Percentiles rank a stretch among this genome's conserved stretches.
Evolutionary conservation across 2,888 invertebrate species (phyloP).

Genomic region (Lochmaea capreae): DNA sequence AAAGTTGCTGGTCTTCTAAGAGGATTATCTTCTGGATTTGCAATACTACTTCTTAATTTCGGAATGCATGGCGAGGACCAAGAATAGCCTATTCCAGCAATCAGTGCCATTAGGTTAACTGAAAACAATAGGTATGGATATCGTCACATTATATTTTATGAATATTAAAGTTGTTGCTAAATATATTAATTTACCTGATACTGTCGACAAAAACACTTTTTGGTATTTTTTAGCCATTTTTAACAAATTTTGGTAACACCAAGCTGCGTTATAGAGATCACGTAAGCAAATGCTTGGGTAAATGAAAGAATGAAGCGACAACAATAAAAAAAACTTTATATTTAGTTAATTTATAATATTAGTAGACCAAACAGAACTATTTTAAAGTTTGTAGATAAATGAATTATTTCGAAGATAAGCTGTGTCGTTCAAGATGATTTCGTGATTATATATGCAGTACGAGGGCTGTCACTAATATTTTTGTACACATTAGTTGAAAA

Average conservation of each 20-base stretch:
- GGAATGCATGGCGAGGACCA: constrained; percentile 54
- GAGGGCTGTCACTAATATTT: not conserved
- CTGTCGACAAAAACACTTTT: constrained; percentile 11
- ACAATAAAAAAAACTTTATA: not conserved
- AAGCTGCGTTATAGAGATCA: not conserved
- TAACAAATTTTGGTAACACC: not conserved
- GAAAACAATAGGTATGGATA: constrained; percentile 31
- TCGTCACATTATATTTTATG: too few species aligned
- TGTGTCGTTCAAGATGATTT: not conserved
- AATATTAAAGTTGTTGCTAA: too few species aligned
- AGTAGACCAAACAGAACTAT: not conserved
- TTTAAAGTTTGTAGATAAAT: not conserved
- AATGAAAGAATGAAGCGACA: too few species aligned
- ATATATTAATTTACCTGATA: constrained; percentile 12
- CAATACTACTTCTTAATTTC: constrained; percentile 44
- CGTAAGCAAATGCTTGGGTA: too few species aligned
- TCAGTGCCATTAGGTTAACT: constrained; percentile 52
- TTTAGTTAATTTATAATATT: not conserved
- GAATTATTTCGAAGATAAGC: not conserved
- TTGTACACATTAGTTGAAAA: not conserved
- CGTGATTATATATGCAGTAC: not conserved
- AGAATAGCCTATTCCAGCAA: constrained; percentile 49
- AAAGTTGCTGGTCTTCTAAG: constrained; percentile 45
- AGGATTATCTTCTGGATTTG: constrained; percentile 47
- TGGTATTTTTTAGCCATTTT: not conserved